Percentiles rank a stretch among this genome's conserved stretches.
phyloP scores from a whole-genome alignment of 2,797 vertebrate species.

The Dallia pectoralis region DNA sequence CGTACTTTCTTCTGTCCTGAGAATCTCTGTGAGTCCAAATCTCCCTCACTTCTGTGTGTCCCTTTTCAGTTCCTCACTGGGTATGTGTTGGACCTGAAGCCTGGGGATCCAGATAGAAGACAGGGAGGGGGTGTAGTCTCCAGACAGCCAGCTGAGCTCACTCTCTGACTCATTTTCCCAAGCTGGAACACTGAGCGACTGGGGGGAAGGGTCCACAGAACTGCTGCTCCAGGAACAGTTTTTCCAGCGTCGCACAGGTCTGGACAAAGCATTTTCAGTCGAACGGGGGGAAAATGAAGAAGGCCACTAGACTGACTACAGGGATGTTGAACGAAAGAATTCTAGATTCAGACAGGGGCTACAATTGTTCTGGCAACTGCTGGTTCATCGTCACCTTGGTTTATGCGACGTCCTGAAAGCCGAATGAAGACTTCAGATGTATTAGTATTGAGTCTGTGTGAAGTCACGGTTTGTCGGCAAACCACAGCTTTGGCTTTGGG shows the following conservation, averaged over 20 bases:
- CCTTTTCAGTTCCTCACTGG: not conserved
- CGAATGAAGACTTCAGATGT: not conserved
- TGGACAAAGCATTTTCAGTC: constrained; percentile 41
- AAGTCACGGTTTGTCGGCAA: constrained; percentile 9
- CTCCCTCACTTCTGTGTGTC: too few species aligned
- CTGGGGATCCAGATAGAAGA: not conserved
- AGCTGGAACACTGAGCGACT: constrained; percentile 38
- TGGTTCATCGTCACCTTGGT: not conserved
- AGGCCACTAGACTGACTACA: constrained; percentile 6
- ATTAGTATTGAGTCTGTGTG: not conserved
- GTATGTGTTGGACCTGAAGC: not conserved
- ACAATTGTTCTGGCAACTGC: not conserved
- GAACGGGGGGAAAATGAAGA: constrained; percentile 13
- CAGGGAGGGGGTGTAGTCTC: constrained; percentile 49
- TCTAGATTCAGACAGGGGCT: not conserved
- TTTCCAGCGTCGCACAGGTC: constrained; percentile 54
- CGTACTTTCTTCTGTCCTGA: not conserved
- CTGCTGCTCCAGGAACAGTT: constrained; percentile 42
- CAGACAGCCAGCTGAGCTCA: constrained; percentile 47
- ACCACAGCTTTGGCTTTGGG: constrained; percentile 7
- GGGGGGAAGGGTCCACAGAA: constrained; percentile 19
- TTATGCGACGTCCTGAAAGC: too few species aligned
- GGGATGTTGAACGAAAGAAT: not conserved
- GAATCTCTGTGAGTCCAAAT: not conserved
- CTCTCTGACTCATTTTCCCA: constrained; percentile 56